phyloP scores from a whole-genome alignment of 2,797 vertebrate genomes.

The Sebastes taczanowskii region DNA sequence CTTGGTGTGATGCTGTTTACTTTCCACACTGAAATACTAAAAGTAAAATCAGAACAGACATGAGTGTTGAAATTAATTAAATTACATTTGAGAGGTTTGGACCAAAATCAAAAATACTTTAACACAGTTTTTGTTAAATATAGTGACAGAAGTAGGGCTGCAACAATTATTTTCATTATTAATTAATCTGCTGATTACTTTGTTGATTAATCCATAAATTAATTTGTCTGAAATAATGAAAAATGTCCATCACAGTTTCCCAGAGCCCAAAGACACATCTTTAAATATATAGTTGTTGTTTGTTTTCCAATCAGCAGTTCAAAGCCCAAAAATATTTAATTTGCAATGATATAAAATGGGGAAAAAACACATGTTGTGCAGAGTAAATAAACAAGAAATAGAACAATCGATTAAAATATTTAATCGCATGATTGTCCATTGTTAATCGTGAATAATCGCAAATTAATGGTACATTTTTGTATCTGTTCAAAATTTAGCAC shows the following conservation, averaged over 20 bases:
- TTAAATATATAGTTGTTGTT: no score
- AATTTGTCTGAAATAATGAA: not conserved
- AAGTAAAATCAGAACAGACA: not conserved
- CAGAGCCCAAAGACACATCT: not conserved
- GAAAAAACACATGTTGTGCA: no score
- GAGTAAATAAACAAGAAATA: no score
- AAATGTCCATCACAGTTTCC: not conserved
- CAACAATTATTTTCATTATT: not conserved
- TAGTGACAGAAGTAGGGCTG: no score
- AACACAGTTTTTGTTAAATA: not conserved
- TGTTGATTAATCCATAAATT: not conserved
- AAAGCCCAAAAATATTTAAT: not conserved
- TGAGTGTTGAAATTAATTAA: not conserved
- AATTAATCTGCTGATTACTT: not conserved
- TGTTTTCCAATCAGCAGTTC: not conserved
- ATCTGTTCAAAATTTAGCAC: no score
- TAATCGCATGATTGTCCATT: no score
- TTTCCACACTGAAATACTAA: no score
- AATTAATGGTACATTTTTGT: no score
- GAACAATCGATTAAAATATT: no score
- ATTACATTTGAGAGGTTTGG: not conserved
- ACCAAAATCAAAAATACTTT: not conserved
- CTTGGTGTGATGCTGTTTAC: conserved; percentile 2
- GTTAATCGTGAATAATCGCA: no score
- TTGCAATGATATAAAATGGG: not conserved